Conservation (phyloP, 2,888 invertebrate genomes). For the Perizoma flavofasciatum region DNA sequence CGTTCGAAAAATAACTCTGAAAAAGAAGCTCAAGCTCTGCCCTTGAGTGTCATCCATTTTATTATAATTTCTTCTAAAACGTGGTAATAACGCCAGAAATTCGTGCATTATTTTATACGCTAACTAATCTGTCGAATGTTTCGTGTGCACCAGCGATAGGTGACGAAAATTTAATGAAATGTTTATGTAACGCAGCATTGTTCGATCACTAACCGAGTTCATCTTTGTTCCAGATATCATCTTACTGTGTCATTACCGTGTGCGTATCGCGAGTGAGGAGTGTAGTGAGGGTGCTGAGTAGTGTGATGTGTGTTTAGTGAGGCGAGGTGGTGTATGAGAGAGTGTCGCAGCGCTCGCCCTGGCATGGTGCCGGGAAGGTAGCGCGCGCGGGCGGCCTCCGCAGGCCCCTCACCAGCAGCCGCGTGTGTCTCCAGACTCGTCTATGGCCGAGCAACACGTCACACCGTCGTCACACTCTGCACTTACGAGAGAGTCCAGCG, state of each 20-base stretch:
- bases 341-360: slow-evolving; percentile 73
- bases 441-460: slow-evolving; percentile 96
- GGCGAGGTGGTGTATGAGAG: slow-evolving; percentile 65
- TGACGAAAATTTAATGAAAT: slow-evolving; percentile 68
- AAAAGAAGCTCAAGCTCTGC: slow-evolving; percentile 66
- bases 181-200: slow-evolving; percentile 81
- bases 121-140: slow-evolving; percentile 33
- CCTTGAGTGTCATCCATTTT: slow-evolving; percentile 81
- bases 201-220: slow-evolving; percentile 68
- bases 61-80: slow-evolving; percentile 63
- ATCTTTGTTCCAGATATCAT: slow-evolving; percentile 77
- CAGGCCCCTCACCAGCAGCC: slow-evolving; percentile 82
- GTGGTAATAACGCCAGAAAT: slow-evolving; percentile 53
- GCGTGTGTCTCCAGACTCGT: slow-evolving; percentile 90
- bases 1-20: slow-evolving; percentile 72
- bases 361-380: slow-evolving; percentile 84
- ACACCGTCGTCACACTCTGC: slow-evolving; percentile 89
- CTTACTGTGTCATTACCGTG: slow-evolving; percentile 54
- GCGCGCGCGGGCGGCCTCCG: slow-evolving; percentile 84
- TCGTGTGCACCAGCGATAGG: slow-evolving; percentile 51
- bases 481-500: slow-evolving; percentile 87
- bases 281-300: slow-evolving; percentile 47
- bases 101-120: slow-evolving; percentile 16
- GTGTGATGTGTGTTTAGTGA: slow-evolving; percentile 51
- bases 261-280: slow-evolving; percentile 27